Base-by-base conservation (phyloP, 2,797 vertebrate genomes). In the Chloroceryle amazona region DNA sequence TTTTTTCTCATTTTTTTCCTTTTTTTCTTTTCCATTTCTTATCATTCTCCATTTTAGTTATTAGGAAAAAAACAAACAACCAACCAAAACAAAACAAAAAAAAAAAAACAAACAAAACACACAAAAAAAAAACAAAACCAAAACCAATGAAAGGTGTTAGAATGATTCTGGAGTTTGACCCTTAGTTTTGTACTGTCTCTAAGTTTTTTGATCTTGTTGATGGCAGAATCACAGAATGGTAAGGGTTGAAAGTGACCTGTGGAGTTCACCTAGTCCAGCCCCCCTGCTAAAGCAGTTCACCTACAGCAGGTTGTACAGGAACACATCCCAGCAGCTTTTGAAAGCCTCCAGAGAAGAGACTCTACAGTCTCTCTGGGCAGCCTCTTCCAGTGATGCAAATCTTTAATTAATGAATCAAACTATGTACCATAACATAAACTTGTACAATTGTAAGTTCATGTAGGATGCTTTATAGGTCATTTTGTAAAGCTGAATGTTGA, bases 401-500 rank as follows among this genome's bases (percentile, higher is more conserved):
- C 49, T 51, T 51, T 51, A 51, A 31, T 52, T 60, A 81, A 65
- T 46, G 22, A 65, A 79, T 21, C 5, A 55, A 82, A 81, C 6
- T 22, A 19, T 54, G 14, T 21, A 55, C 20, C 35, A 75, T 58
- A 60, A 84, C 95, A 65, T 60, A 85, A 76, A 70, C 28, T 47
- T 47, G 12, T 44, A 28, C 33, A 62, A 46, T 28, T 33, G 3
- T 66, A 41, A 70, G 10, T 65, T 82, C 22, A 46, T 22, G 5
- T 31, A 28, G 0, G 0, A 2, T 73, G 17, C 31, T 89, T 94
- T 89, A 81, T 44, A 62, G 18, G 7, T 70, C 21, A 51, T 11
- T 91, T 60, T 62, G 6, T 54, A 75, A 72, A 85, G 13, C 23
- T 85, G 12, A 62, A 62, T 82, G 13, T 73, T 85, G 87, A 82